Percentiles rank a stretch among this genome's conserved stretches.
Evolutionary conservation across 2,113 vertebrate species (phyloP).

Genomic region (Copsychus sechellarum): DNA sequence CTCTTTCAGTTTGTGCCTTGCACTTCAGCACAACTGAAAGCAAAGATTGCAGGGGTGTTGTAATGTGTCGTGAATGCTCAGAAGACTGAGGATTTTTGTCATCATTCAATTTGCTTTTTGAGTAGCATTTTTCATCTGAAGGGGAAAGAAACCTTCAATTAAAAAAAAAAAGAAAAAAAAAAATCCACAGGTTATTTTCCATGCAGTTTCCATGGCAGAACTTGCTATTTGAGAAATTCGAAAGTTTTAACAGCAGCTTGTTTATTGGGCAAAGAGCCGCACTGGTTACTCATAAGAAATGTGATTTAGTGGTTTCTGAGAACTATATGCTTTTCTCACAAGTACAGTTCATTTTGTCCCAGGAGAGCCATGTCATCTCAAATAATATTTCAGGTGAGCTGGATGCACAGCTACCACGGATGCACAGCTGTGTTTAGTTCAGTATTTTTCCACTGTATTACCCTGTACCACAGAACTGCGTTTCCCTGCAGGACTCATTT

Average conservation of each 20-base stretch:
- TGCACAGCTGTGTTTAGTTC: not conserved
- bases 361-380: not conserved
- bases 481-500: not conserved
- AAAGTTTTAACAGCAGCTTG: not conserved
- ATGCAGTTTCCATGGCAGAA: constrained; percentile 17
- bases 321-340: not conserved
- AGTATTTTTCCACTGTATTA: not conserved
- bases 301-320: not conserved
- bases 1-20: not conserved
- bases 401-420: not conserved
- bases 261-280: not conserved
- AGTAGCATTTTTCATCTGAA: not conserved
- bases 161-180: not conserved
- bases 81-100: not conserved
- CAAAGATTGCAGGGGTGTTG: not conserved
- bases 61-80: not conserved
- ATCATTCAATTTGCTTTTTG: not conserved
- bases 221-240: not conserved
- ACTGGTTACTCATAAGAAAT: not conserved
- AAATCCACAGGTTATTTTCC: not conserved
- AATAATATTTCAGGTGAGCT: not conserved
- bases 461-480: not conserved
- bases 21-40: not conserved
- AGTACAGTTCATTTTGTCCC: not conserved
- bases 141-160: not conserved